These are phyloP conservation scores for Sicus ferrugineus DNA, from an alignment of 2,888 invertebrate species.

Conservation along the genomic window DNA sequence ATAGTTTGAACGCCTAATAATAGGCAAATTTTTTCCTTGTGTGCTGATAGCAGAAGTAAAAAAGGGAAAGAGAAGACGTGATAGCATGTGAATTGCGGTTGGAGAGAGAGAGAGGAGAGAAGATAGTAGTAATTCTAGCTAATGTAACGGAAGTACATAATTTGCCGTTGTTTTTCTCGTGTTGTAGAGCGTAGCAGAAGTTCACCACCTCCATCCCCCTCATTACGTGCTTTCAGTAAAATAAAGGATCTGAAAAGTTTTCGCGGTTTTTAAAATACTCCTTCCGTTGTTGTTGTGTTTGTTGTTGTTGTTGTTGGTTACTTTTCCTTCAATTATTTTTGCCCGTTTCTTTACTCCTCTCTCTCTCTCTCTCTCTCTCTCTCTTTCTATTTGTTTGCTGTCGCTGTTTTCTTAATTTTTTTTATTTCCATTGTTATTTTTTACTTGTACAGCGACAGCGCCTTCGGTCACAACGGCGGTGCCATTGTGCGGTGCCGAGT, in stretches of 20 bases:
- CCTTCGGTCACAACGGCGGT: slow-evolving; percentile 34
- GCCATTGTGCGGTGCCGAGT: slow-evolving; percentile 40
- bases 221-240: neutral
- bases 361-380: too few relatives aligned
- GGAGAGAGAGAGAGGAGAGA: too few relatives aligned
- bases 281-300: neutral
- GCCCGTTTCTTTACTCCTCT: too few relatives aligned
- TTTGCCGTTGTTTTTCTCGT: slow-evolving; percentile 20
- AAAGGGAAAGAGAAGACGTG: neutral
- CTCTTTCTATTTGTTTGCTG: too few relatives aligned
- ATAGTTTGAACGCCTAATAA: slow-evolving; percentile 31
- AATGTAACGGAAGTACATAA: slow-evolving; percentile 25
- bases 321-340: too few relatives aligned
- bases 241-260: neutral
- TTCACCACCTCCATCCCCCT: slow-evolving; percentile 9
- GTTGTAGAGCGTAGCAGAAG: too few relatives aligned
- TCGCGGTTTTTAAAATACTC: neutral
- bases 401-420: too few relatives aligned
- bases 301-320: neutral
- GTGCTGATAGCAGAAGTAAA: slow-evolving; percentile 1
- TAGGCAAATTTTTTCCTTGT: slow-evolving; percentile 24
- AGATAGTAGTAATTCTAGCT: too few relatives aligned
- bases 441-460: slow-evolving; percentile 11
- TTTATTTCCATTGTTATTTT: too few relatives aligned
- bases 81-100: too few relatives aligned